Percentiles rank a stretch among this genome's conserved stretches.
Evolutionary conservation across 2,113 vertebrate species (phyloP).

Genomic region (Paralichthys olivaceus): DNA sequence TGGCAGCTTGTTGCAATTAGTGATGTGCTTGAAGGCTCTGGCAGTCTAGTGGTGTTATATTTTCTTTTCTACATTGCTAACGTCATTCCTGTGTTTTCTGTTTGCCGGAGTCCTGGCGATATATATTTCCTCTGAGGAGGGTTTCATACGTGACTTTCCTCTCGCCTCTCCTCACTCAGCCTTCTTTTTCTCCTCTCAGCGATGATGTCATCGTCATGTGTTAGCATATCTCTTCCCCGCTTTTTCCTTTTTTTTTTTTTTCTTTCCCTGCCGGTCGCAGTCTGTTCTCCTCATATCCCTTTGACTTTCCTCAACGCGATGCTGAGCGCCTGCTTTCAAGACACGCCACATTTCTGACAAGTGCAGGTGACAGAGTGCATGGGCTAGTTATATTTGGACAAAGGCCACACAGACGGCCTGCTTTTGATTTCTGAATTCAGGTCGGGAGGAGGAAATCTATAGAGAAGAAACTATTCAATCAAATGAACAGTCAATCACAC

Average conservation of each 20-base stretch:
- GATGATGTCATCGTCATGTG: constrained; percentile 69
- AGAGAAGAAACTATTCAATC: constrained; percentile 48
- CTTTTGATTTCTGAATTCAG: constrained; percentile 72
- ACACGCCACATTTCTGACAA: constrained; percentile 63
- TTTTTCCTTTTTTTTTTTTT: constrained; percentile 18
- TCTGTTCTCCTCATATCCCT: constrained; percentile 44
- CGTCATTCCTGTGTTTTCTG: constrained; percentile 48
- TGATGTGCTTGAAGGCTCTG: constrained; percentile 58
- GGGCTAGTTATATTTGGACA: constrained; percentile 70
- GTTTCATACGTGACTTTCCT: constrained; percentile 51
- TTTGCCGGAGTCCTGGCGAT: constrained; percentile 34
- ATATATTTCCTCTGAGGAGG: constrained; percentile 51
- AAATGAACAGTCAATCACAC: constrained; percentile 41
- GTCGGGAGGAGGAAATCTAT: constrained; percentile 66
- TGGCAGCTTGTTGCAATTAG: constrained; percentile 82
- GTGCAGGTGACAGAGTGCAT: constrained; percentile 62
- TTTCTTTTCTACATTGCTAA: constrained; percentile 63
- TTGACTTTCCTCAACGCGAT: constrained; percentile 45
- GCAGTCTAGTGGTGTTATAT: constrained; percentile 33
- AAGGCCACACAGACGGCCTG: constrained; percentile 59
- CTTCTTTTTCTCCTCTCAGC: constrained; percentile 46
- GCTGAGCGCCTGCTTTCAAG: constrained; percentile 61
- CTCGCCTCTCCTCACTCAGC: constrained; percentile 36
- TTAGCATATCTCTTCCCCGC: constrained; percentile 63
- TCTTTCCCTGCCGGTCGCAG: background rate